Evolutionary conservation across 2,888 invertebrate genomes (phyloP).

Genomic region (Lordiphosa fenestrarum): DNA sequence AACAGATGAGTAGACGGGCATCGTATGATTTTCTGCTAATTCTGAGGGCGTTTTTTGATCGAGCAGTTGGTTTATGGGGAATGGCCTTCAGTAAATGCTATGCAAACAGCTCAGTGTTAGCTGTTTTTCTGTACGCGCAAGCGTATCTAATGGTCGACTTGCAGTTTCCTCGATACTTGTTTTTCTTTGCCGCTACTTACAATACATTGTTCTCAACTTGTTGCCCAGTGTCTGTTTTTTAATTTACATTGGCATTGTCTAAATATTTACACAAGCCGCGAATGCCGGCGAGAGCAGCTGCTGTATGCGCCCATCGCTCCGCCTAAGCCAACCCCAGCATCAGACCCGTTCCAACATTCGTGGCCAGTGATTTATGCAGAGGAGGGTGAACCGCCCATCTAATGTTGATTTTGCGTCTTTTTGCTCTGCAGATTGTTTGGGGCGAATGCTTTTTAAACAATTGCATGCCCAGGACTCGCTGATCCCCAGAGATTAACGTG

Average conservation of each 20-base stretch:
- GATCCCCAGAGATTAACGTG: slow-evolving; percentile 68
- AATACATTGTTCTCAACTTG: slow-evolving; percentile 66
- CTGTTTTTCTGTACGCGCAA: no score
- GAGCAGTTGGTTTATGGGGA: no score
- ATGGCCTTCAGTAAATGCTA: no score
- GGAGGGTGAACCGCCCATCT: slow-evolving; percentile 38
- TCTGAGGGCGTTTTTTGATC: no score
- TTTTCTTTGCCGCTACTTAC: slow-evolving; percentile 4
- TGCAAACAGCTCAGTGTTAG: no score
- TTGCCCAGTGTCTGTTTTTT: slow-evolving; percentile 63
- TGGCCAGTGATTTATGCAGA: slow-evolving; percentile 58
- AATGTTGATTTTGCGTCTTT: slow-evolving; percentile 71
- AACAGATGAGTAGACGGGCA: no score
- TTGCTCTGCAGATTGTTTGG: slow-evolving; percentile 47
- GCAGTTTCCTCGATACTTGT: not conserved
- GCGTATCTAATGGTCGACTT: slow-evolving; percentile 1
- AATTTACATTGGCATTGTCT: slow-evolving; percentile 72
- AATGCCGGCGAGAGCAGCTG: slow-evolving; percentile 32
- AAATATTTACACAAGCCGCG: slow-evolving; percentile 67
- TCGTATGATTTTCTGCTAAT: no score
- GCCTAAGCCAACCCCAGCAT: not conserved
- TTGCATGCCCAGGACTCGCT: slow-evolving; percentile 57
- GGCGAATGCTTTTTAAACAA: slow-evolving; percentile 71
- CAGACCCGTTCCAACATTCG: not conserved
- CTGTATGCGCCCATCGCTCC: not conserved